Evolutionary conservation across 2,888 invertebrate species (phyloP).

Genomic region (Phyto melanocephala): DNA sequence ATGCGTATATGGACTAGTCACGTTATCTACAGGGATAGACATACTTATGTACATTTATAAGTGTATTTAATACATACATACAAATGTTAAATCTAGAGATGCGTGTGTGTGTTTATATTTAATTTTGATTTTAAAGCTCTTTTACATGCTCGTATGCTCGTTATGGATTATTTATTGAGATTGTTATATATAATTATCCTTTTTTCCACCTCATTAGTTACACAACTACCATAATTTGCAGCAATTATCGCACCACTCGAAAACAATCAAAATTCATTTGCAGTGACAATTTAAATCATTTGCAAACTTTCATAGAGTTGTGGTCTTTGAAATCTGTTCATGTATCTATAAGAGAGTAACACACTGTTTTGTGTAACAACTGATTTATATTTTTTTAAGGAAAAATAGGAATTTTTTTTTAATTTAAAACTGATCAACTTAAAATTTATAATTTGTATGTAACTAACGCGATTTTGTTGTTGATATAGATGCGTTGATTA

Average conservation of each 20-base stretch:
- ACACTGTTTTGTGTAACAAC: background rate
- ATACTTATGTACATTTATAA: too few relatives aligned
- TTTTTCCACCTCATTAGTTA: constrained; percentile 42
- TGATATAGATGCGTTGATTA: too few relatives aligned
- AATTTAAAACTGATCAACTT: too few relatives aligned
- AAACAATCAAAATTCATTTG: constrained; percentile 42
- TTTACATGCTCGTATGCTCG: background rate
- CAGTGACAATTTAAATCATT: constrained; percentile 1
- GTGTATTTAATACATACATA: background rate
- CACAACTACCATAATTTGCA: constrained; percentile 35
- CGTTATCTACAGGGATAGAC: too few relatives aligned
- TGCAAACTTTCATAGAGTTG: constrained; percentile 2
- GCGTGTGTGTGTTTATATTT: background rate
- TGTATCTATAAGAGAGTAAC: background rate
- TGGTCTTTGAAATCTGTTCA: background rate
- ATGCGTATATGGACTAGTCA: too few relatives aligned
- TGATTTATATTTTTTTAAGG: background rate
- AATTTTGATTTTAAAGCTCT: background rate
- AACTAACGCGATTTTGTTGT: too few relatives aligned
- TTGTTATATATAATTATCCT: constrained; percentile 28
- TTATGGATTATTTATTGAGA: constrained; percentile 24
- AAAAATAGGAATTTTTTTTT: too few relatives aligned
- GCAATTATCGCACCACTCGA: constrained; percentile 29
- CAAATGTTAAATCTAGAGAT: too few relatives aligned
- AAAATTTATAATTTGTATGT: too few relatives aligned